Evolutionary conservation across 2,888 invertebrate species (phyloP), one percentile per base, ranked within the genome.

Genomic region (Seira sanloemensis): DNA sequence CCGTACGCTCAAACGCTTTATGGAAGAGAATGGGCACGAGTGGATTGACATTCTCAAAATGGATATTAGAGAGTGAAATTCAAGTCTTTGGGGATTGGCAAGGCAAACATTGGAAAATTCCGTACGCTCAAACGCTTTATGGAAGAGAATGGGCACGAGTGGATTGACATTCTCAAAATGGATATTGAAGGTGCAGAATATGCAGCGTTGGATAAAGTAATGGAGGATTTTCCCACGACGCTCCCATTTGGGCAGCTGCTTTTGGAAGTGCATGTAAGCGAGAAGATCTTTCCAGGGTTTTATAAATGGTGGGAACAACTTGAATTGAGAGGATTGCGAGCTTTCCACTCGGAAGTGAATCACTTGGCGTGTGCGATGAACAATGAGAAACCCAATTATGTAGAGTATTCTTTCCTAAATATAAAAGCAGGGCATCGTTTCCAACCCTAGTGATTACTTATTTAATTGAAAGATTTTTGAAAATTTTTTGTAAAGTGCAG

Each of bases 351-450:
- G 50, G 84, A 84, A 50, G 69, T 84, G 16, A 84, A 84, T 66
- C 75, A 78, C 46, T 71, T 69, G 23, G 69, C 75, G 21, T 79
- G 74, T 66, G 75, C 23, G 7, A 2, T 62, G 1, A 1, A n/a
- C 0, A 65, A 9, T 19, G 23, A 24, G 4, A 78, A 84, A 19
- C 84, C 84, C 0, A 71, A 46, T 21, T 79, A 25, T 46, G 68
- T 75, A 25, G 79, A 84, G 58, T 84, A 84, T 50, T 84, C 84
- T 1, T 84, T 84, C 23, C 54, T 84, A 4, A 84, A 84, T 27
- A 75, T 71, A 9, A n/a, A 46, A n/a, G 79, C 65, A 24, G 24
- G 25, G 0, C 78, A 78, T 25, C 26, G 78, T 19, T 72, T 78
- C 18, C 5, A 46, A 46, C 12, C 46, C n/a, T n/a, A n/a, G n/a